phyloP scores from a whole-genome alignment of 2,888 invertebrate species.

The Cinara cedri region DNA sequence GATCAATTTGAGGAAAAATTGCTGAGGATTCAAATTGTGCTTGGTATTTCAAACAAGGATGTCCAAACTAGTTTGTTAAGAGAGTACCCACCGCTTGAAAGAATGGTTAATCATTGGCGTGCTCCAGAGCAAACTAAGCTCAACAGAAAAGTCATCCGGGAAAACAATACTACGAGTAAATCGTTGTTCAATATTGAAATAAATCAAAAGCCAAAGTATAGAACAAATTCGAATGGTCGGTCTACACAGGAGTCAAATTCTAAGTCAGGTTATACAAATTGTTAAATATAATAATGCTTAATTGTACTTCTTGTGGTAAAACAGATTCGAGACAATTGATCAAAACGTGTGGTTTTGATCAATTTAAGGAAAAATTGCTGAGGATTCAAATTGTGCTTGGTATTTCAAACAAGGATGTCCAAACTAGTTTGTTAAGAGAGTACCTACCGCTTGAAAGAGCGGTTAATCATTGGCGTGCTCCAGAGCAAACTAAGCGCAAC shows the following conservation, averaged over 20 bases:
- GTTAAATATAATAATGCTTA: neutral
- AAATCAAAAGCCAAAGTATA: neutral
- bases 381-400: slow-evolving; percentile 36
- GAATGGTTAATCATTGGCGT: slow-evolving; percentile 10
- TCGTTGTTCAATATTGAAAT: neutral
- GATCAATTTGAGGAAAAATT: no score
- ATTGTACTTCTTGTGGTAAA: no score
- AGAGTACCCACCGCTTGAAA: neutral
- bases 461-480: slow-evolving; percentile 1
- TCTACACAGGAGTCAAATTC: neutral
- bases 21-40: no score
- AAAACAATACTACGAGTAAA: neutral
- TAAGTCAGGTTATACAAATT: neutral
- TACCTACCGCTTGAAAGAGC: neutral
- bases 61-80: no score
- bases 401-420: neutral
- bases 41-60: no score
- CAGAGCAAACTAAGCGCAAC: neutral
- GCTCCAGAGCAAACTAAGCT: slow-evolving; percentile 7
- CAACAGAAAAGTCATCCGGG: neutral
- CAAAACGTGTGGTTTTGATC: no score
- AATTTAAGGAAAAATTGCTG: slow-evolving; percentile 12
- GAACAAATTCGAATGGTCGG: neutral
- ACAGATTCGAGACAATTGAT: no score
- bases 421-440: slow-evolving; percentile 20